Base-by-base conservation (phyloP, 2,888 invertebrate species). In the Drosophila sordidapex region DNA sequence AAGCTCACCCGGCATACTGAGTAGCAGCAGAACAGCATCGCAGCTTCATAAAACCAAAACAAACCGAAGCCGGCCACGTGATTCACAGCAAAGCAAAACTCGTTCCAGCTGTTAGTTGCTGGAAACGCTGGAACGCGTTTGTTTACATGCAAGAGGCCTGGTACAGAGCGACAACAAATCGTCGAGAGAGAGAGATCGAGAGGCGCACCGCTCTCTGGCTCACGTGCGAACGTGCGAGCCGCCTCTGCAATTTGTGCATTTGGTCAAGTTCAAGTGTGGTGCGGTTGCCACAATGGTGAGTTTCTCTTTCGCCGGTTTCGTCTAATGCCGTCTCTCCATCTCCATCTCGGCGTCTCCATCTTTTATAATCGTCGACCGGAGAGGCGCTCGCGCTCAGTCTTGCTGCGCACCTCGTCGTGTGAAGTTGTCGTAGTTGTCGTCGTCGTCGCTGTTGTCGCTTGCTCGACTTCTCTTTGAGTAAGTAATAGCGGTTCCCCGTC, bases 381-480 rank as follows among this genome's bases (percentile, higher is more conserved):
- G 76, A 65, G 75, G 76, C 75, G 83, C 81, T 78, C 84, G 88
- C 87, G 82, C 87, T 93, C 90, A 93, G 93, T 93, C 92, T 92
- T 92, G 89, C 90, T 92, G 90, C 90, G 91, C 92, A 93, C 93
- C 92, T 93, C 92, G 93, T 91, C 83, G 92, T 91, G 92, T 91
- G 89, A 91, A 91, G 87, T 91, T 68, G 79, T 89, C 81, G 83
- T 75, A 79, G 79, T 77, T 54, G 63, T 64, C 54, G 64, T 68
- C 68, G 87, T 91, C 68, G 79, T 87, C 82, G 87, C 90, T 70
- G 79, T 86, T 81, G 65, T 63, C 62, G 72, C 54, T 62, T 74
- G 75, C 62, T 74, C 62, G 74, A 70, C 65, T 48, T 62, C 46
- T 58, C 36, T 59, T 68, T 48, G 25, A 61, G 78, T 76, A 74